Evolutionary conservation across 2,888 invertebrate genomes (phyloP).

Genomic region (Imbricaverruca yamaguchii): DNA sequence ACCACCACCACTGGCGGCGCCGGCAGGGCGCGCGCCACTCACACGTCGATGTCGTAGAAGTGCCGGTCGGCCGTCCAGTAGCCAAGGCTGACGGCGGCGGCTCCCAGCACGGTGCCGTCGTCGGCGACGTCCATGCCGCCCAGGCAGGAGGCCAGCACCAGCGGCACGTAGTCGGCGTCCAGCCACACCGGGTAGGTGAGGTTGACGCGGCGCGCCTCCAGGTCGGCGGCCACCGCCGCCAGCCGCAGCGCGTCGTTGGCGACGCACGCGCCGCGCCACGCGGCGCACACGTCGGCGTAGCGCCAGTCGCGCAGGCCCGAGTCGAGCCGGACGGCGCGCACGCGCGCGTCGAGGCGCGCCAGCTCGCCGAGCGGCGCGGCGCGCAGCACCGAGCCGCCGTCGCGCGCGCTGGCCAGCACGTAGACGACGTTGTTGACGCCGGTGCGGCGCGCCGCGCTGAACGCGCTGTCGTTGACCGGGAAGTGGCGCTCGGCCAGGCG

Average conservation of each 20-base stretch:
- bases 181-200: constrained; percentile 84
- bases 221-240: constrained; percentile 72
- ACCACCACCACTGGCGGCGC: no score
- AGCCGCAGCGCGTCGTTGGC: constrained; percentile 76
- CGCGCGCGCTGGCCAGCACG: constrained; percentile 71
- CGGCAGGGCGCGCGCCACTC: constrained; percentile 37
- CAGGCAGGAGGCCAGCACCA: constrained; percentile 75
- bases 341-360: constrained; percentile 56
- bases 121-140: constrained; percentile 52
- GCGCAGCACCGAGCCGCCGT: constrained; percentile 70
- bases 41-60: constrained; percentile 67
- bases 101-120: constrained; percentile 63
- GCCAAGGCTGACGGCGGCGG: constrained; percentile 77
- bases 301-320: constrained; percentile 55
- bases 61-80: constrained; percentile 79
- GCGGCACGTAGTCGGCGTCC: constrained; percentile 76
- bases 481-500: constrained; percentile 74
- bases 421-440: constrained; percentile 77
- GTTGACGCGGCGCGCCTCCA: constrained; percentile 67
- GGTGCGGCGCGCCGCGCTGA: constrained; percentile 79
- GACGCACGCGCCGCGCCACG: constrained; percentile 75
- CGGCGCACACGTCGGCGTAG: constrained; percentile 76
- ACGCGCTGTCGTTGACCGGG: constrained; percentile 77
- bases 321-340: constrained; percentile 65
- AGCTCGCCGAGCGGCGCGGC: constrained; percentile 71